phyloP scores from a whole-genome alignment of 1,140 invertebrate species.

The Pseudobourletiella spinata region DNA sequence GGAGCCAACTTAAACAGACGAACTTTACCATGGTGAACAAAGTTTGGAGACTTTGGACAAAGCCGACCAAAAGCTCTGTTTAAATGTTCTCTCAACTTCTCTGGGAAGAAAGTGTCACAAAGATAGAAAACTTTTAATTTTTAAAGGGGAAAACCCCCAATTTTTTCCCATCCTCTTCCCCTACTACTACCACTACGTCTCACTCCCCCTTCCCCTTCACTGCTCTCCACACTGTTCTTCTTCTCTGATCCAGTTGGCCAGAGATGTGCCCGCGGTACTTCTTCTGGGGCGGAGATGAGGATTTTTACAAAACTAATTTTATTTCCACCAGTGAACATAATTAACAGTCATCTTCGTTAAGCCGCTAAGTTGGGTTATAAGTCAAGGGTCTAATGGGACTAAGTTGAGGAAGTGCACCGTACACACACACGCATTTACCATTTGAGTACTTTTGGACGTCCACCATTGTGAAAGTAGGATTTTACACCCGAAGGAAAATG shows the following conservation, averaged over 20 bases:
- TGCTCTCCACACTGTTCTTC: background rate
- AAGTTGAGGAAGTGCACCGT: no score
- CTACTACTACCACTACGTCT: background rate
- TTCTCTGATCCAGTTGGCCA: background rate
- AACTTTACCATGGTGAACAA: conserved; percentile 1
- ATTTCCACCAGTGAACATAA: conserved; percentile 1
- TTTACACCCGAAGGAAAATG: no score
- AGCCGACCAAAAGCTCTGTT: conserved; percentile 2
- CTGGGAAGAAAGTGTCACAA: conserved; percentile 7
- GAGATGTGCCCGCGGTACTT: background rate
- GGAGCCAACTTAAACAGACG: background rate
- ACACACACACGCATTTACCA: no score
- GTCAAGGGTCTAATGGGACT: no score
- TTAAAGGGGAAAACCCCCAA: background rate
- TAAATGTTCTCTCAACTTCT: conserved; percentile 8
- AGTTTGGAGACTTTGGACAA: conserved; percentile 8
- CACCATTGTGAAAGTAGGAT: no score
- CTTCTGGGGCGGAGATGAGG: background rate
- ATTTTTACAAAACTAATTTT: background rate
- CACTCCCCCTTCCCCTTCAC: no score
- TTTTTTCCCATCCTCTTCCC: background rate
- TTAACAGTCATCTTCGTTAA: background rate
- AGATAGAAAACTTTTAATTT: conserved; percentile 7
- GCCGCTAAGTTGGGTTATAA: background rate
- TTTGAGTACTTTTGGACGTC: no score